Base-by-base conservation (phyloP, 2,113 vertebrate genomes). In the Oceanites oceanicus region DNA sequence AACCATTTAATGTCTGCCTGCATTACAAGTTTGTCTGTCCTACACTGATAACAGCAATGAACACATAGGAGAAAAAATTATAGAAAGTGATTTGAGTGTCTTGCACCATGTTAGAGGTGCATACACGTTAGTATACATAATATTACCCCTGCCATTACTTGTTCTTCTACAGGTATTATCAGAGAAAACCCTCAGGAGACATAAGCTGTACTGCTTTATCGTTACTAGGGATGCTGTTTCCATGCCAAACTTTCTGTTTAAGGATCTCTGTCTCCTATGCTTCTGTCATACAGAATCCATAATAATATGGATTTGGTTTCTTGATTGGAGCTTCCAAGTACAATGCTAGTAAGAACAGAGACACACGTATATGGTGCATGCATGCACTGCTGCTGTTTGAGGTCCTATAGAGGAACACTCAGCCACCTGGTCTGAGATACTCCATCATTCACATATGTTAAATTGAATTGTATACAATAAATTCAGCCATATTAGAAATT, bases 281-380 rank as follows among this genome's bases (percentile, higher is more conserved):
- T 67, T 82, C 25, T 52, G 7, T 56, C 36, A 65, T 27, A 59
- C 2, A 59, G 47, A 67, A 67, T 15, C 47, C n/a, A 45, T 23
- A 75, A 76, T 49, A 52, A 79, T 52, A 38, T 1, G 2, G 29
- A 14, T 1, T 29, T 49, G 77, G 34, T 36, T 76, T 36, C 63
- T 47, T 63, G 12, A 44, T 2, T 63, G 36, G 38, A 59, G 23
- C 42, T 75, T 77, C 47, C 80, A 86, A 56, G 29, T 27, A 62
- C 4, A 40, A 10, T 7, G 32, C 11, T 65, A 40, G 2, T 26
- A 75, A 45, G 15, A 74, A 40, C 20, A 83, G 27, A 76, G 34
- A 61, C 22, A 49, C 7, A 11, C 0, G 0, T 23, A 5, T 7
- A 50, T 7, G 23, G 20, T 42, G 8, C 11, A 36, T 42, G 8